These are phyloP conservation scores for Eueremaeus valkanovi DNA, from an alignment of 2,888 invertebrate genomes.

Conservation along the genomic window DNA sequence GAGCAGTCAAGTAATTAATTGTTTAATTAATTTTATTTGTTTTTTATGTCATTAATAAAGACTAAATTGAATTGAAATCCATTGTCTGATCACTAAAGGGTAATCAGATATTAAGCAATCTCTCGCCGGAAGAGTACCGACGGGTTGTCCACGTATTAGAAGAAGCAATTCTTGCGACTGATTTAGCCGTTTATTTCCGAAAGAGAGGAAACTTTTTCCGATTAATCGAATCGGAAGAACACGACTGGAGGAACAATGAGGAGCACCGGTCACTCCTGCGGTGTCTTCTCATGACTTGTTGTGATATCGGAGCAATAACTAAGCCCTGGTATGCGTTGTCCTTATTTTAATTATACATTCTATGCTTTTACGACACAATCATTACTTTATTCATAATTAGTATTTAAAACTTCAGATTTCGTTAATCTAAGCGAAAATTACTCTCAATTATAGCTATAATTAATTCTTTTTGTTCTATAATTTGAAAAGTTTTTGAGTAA, in stretches of 20 bases:
- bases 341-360: too few relatives aligned
- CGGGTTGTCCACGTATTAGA: conserved; percentile 83
- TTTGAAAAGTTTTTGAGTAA: too few relatives aligned
- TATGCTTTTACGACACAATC: background rate
- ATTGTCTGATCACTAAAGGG: conserved; percentile 57
- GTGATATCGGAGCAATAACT: conserved; percentile 88
- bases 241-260: conserved; percentile 63
- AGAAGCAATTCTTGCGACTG: conserved; percentile 89
- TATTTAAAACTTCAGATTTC: too few relatives aligned
- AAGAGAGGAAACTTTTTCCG: conserved; percentile 81
- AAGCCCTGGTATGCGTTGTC: conserved; percentile 85
- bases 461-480: too few relatives aligned
- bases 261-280: conserved; percentile 68
- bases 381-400: background rate
- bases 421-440: too few relatives aligned
- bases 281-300: conserved; percentile 87
- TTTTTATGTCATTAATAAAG: too few relatives aligned
- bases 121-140: conserved; percentile 86
- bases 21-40: background rate
- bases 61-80: too few relatives aligned
- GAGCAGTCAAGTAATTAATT: conserved; percentile 63
- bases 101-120: conserved; percentile 81
- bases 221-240: conserved; percentile 60
- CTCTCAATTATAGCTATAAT: too few relatives aligned
- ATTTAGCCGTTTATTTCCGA: conserved; percentile 87